phyloP scores from a whole-genome alignment of 2,113 vertebrate genomes.

The Tragulus kanchil region DNA sequence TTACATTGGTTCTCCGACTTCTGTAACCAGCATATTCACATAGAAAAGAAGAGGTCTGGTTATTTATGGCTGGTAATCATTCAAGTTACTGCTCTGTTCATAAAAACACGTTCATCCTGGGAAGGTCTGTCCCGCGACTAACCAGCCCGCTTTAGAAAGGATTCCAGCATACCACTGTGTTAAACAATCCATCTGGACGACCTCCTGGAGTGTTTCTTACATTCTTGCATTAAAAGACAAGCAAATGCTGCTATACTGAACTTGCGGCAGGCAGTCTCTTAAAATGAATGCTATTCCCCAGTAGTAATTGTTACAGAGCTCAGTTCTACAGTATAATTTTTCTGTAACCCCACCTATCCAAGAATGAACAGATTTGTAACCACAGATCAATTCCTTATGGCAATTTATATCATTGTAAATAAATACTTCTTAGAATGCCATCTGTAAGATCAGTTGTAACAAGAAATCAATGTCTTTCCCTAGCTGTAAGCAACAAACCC shows the following conservation, averaged over 20 bases:
- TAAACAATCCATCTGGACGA: not conserved
- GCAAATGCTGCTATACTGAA: not conserved
- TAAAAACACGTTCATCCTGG: not conserved
- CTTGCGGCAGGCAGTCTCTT: slow-evolving; percentile 14
- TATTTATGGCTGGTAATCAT: not conserved
- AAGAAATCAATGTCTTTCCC: slow-evolving; percentile 39
- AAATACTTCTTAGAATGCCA: slow-evolving; percentile 65
- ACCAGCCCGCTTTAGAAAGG: not conserved
- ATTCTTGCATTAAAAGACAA: slow-evolving; percentile 13
- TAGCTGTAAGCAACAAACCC: slow-evolving; percentile 24
- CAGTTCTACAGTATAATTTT: slow-evolving; percentile 51
- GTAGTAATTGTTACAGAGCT: slow-evolving; percentile 48
- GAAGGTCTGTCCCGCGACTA: not conserved
- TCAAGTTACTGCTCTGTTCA: not conserved
- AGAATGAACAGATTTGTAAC: slow-evolving; percentile 24
- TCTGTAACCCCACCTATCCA: slow-evolving; percentile 27
- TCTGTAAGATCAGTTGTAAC: slow-evolving; percentile 52
- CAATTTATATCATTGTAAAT: slow-evolving; percentile 26
- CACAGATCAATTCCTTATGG: slow-evolving; percentile 34
- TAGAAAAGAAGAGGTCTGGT: not conserved
- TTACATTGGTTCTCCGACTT: not conserved
- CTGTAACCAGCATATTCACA: not conserved
- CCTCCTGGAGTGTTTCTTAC: slow-evolving; percentile 10
- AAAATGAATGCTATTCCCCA: slow-evolving; percentile 32
- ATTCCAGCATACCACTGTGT: not conserved